Percentiles rank a stretch among this genome's conserved stretches.
phyloP scores from a whole-genome alignment of 2,888 invertebrate genomes.

The Euplexia lucipara region DNA sequence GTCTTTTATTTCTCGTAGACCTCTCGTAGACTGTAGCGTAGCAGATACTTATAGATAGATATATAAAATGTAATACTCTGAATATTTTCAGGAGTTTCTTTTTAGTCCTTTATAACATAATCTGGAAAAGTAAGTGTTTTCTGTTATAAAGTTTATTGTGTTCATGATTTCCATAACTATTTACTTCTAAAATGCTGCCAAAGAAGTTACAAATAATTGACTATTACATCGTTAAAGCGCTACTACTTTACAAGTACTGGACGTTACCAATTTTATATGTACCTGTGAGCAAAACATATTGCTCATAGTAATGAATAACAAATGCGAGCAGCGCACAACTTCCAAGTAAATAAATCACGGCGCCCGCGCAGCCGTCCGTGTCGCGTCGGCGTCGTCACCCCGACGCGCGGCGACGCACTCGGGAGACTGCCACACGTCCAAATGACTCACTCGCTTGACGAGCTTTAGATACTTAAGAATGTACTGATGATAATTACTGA shows the following conservation, averaged over 20 bases:
- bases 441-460: slow-evolving; percentile 69
- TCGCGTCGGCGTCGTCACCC: slow-evolving; percentile 54
- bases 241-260: slow-evolving; percentile 17
- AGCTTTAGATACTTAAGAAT: slow-evolving; percentile 55
- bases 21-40: neutral
- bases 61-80: no score
- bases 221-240: neutral
- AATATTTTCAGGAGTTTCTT: neutral
- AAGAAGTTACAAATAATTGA: slow-evolving; percentile 2
- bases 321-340: slow-evolving; percentile 59
- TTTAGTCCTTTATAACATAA: neutral
- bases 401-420: slow-evolving; percentile 52
- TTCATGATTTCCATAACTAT: neutral
- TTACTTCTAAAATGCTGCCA: neutral
- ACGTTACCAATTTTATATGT: slow-evolving; percentile 6
- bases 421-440: slow-evolving; percentile 68
- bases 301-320: slow-evolving; percentile 66
- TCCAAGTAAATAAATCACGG: slow-evolving; percentile 72
- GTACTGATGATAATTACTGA: slow-evolving; percentile 34
- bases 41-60: neutral
- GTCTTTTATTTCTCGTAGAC: slow-evolving; percentile 1
- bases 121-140: neutral
- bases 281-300: slow-evolving; percentile 47
- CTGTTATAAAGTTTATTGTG: neutral
- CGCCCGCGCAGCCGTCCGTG: slow-evolving; percentile 65